Percentiles rank a stretch among this genome's conserved stretches.
These are phyloP conservation scores for Axinella damicornis DNA, from an alignment of 37 sponge, comb jelly and placozoan species.

Conservation along the genomic window DNA sequence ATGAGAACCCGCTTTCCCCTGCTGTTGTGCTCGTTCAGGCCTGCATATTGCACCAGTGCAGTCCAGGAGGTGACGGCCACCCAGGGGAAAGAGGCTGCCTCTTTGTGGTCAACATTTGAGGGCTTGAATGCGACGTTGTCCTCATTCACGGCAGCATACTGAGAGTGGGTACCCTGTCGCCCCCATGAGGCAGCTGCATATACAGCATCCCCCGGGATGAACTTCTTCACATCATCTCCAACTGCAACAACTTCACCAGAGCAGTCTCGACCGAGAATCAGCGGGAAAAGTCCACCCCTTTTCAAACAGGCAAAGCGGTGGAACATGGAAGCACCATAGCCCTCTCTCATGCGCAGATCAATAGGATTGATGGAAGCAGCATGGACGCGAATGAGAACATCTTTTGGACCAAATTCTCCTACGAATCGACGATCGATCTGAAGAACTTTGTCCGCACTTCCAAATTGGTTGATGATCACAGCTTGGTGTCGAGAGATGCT, in stretches of 20 bases:
- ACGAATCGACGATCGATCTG: conserved; percentile 32
- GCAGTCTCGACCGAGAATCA: conserved; percentile 86
- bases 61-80: conserved; percentile 81
- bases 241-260: conserved; percentile 87
- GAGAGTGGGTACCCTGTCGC: conserved; percentile 66
- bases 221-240: conserved; percentile 71
- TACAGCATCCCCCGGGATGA: conserved; percentile 76
- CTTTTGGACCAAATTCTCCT: conserved; percentile 65
- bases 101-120: conserved; percentile 49
- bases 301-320: background rate
- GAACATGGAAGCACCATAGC: conserved; percentile 53
- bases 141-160: conserved; percentile 60
- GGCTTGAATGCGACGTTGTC: conserved; percentile 68
- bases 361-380: conserved; percentile 78
- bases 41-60: conserved; percentile 77
- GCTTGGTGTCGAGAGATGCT: conserved; percentile 67
- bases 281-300: conserved; percentile 51
- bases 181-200: conserved; percentile 51
- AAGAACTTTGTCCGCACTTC: conserved; percentile 48
- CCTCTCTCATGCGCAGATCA: conserved; percentile 62
- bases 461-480: conserved; percentile 31
- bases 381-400: conserved; percentile 78
- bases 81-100: conserved; percentile 86
- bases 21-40: conserved; percentile 52
- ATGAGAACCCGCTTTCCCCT: conserved; percentile 76